phyloP scores from a whole-genome alignment of 2,888 invertebrate genomes.

The Agrotis puta region DNA sequence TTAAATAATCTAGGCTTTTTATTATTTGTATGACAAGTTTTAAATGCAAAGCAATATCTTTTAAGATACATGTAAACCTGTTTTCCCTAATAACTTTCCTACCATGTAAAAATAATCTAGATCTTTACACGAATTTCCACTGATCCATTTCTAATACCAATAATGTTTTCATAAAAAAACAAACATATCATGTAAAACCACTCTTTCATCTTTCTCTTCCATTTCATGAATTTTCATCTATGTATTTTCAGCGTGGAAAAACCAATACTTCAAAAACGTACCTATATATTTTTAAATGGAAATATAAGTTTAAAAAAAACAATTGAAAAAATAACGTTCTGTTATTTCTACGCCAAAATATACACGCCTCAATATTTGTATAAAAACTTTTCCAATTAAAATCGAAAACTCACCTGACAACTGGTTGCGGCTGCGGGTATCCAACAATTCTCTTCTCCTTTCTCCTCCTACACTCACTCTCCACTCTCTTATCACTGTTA shows the following conservation, averaged over 20 bases:
- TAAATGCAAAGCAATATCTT: no score
- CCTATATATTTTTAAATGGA: no score
- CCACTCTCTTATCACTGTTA: constrained; percentile 87
- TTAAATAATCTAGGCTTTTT: background rate
- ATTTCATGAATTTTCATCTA: background rate
- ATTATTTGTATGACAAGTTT: no score
- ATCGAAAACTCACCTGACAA: constrained; percentile 76
- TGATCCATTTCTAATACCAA: no score
- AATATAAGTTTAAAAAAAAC: background rate
- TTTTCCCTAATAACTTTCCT: no score
- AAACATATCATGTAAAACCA: background rate
- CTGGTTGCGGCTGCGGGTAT: constrained; percentile 73
- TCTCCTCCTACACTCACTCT: constrained; percentile 84
- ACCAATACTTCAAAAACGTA: no score
- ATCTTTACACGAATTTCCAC: no score
- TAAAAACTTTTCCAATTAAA: constrained; percentile 18
- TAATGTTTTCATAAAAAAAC: background rate
- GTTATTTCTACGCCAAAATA: background rate
- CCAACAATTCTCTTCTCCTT: constrained; percentile 82
- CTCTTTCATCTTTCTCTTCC: background rate
- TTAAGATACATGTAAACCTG: no score
- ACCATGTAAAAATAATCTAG: no score
- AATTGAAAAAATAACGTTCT: background rate
- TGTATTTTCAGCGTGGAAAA: background rate
- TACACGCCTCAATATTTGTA: background rate